Evolutionary conservation across 2,797 vertebrate species (phyloP).

Genomic region (Ceryle rudis): DNA sequence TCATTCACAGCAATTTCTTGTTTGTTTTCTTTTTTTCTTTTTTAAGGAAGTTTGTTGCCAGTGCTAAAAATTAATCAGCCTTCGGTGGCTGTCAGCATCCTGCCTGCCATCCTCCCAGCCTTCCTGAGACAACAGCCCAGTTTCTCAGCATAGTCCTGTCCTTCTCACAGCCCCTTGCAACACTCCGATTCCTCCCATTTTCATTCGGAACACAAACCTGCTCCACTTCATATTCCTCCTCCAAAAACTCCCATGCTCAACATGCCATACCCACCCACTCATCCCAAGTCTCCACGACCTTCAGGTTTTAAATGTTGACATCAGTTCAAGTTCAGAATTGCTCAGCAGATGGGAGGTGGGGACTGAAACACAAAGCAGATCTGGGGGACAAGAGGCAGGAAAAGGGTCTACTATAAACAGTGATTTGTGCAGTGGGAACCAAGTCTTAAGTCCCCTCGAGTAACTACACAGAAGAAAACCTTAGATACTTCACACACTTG

Average conservation of each 20-base stretch:
- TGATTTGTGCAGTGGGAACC: not conserved
- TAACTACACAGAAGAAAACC: not conserved
- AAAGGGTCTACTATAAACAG: accelerated
- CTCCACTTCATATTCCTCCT: constrained; percentile 27
- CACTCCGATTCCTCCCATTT: not conserved
- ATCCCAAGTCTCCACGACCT: not conserved
- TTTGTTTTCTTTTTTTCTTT: not conserved
- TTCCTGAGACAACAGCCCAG: not conserved
- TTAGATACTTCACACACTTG: accelerated
- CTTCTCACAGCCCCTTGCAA: not conserved
- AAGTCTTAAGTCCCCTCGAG: not conserved
- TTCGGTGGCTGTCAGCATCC: not conserved
- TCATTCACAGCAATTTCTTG: not conserved
- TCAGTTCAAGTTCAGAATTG: not conserved
- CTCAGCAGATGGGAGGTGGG: accelerated
- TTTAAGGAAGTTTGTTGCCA: not conserved
- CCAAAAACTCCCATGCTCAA: constrained; percentile 14
- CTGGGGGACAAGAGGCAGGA: not conserved
- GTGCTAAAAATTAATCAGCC: not conserved
- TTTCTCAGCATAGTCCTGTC: not conserved
- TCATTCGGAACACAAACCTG: not conserved
- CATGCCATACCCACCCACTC: not conserved
- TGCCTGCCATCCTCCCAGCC: not conserved
- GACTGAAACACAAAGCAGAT: not conserved
- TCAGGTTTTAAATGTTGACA: not conserved